Evolutionary conservation across 1,140 invertebrate genomes (phyloP).

Genomic region (Scaptomyza graminum): DNA sequence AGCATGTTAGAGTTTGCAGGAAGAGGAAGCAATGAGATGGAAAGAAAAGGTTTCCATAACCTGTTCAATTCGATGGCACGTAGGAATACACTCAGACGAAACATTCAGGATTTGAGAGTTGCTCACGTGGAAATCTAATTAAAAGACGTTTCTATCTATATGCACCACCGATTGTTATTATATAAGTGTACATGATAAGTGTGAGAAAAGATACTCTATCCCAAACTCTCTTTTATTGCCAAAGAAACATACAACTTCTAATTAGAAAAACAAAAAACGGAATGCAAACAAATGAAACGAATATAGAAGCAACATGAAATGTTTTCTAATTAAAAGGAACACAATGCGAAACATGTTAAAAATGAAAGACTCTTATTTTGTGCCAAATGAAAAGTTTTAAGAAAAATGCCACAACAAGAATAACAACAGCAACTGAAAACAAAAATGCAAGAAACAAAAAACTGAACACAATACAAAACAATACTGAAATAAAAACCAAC

Average conservation of each 20-base stretch:
- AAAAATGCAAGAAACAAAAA: background rate
- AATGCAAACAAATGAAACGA: conserved; percentile 9
- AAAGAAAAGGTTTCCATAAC: conserved; percentile 5
- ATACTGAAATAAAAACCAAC: conserved; percentile 43
- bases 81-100: conserved; percentile 16
- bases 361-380: conserved; percentile 45
- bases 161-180: conserved; percentile 63
- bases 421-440: conserved; percentile 34
- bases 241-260: conserved; percentile 44
- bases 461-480: conserved; percentile 24
- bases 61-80: conserved; percentile 54
- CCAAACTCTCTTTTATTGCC: background rate
- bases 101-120: conserved; percentile 15
- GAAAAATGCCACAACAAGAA: background rate
- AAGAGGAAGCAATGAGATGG: background rate
- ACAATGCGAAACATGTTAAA: conserved; percentile 46
- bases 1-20: background rate
- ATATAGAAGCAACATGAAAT: conserved; percentile 46
- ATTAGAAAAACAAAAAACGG: conserved; percentile 28
- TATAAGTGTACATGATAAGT: conserved; percentile 19
- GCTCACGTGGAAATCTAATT: conserved; percentile 67
- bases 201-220: background rate
- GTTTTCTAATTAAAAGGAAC: conserved; percentile 71
- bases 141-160: conserved; percentile 36
- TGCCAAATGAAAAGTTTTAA: conserved; percentile 50